Percentiles rank a stretch among this genome's conserved stretches.
Conservation (phyloP, 2,888 invertebrate genomes). For the Zhengitettix transpicula region DNA sequence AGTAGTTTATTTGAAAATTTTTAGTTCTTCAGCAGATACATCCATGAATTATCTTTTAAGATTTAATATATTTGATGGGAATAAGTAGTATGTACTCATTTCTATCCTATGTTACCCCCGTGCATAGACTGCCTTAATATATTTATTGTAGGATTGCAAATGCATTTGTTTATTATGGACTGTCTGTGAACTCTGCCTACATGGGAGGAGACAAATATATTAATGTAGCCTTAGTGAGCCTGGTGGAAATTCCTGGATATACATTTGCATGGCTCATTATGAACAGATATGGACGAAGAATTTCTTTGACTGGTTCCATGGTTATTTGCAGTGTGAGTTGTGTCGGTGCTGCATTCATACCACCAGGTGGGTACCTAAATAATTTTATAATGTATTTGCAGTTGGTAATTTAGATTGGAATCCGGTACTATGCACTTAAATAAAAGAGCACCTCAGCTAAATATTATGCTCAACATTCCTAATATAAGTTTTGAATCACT, state of each 20-base stretch:
- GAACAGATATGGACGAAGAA: conserved; percentile 32
- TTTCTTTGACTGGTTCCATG: conserved; percentile 33
- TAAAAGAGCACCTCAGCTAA: no score
- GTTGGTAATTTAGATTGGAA: no score
- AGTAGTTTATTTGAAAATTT: no score
- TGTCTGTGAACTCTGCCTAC: conserved; percentile 17
- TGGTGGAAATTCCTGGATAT: conserved; percentile 41
- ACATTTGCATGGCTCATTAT: conserved; percentile 24
- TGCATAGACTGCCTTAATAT: not conserved
- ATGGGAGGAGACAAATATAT: conserved; percentile 17
- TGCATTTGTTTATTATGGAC: conserved; percentile 19
- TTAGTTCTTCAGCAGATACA: no score
- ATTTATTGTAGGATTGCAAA: conserved; percentile 16
- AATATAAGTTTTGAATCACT: no score
- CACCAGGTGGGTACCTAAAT: conserved; percentile 24
- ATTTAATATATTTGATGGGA: no score
- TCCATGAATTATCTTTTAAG: no score
- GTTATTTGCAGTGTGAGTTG: conserved; percentile 35
- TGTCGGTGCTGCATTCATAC: conserved; percentile 34
- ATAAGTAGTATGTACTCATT: no score
- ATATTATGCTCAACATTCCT: no score
- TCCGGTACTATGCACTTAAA: no score
- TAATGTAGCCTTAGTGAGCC: conserved; percentile 16
- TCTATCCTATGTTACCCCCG: no score
- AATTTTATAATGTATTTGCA: no score